Conservation (phyloP, 2,888 invertebrate species). For the Eulithis prunata region DNA sequence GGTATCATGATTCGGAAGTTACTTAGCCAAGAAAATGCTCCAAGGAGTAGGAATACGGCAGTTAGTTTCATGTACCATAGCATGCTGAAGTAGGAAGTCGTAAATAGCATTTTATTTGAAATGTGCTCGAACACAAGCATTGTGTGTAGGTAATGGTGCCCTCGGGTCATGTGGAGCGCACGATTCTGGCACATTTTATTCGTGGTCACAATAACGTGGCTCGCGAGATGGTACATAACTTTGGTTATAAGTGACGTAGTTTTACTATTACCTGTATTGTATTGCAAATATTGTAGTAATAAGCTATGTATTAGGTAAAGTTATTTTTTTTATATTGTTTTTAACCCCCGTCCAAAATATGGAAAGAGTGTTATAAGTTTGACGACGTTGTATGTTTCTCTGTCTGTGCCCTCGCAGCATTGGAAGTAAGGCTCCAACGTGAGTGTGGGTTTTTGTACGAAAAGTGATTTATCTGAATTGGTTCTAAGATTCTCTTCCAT, state of each 20-base stretch:
- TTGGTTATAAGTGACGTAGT: conserved; percentile 21
- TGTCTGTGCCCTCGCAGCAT: too few relatives aligned
- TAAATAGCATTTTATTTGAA: conserved; percentile 75
- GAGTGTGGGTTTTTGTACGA: too few relatives aligned
- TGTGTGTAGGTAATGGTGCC: conserved; percentile 64
- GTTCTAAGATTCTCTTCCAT: too few relatives aligned
- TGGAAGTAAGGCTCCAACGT: too few relatives aligned
- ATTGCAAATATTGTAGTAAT: neutral
- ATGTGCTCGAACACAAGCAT: conserved; percentile 62
- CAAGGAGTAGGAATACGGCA: conserved; percentile 10
- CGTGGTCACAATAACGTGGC: conserved; percentile 45
- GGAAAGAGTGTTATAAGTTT: too few relatives aligned
- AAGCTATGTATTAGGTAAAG: too few relatives aligned
- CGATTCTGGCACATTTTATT: conserved; percentile 60
- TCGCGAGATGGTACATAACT: conserved; percentile 36
- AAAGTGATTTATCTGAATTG: too few relatives aligned
- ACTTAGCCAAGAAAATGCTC: neutral
- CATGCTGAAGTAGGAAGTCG: conserved; percentile 57
- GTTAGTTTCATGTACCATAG: conserved; percentile 44
- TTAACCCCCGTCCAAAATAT: too few relatives aligned
- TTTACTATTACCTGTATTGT: conserved; percentile 11
- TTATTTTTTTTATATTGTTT: too few relatives aligned
- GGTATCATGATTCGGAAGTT: neutral
- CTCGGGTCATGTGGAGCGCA: conserved; percentile 62
- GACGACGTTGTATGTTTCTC: too few relatives aligned